phyloP scores from a whole-genome alignment of 1,140 invertebrate species.

The Ips nitidus region DNA sequence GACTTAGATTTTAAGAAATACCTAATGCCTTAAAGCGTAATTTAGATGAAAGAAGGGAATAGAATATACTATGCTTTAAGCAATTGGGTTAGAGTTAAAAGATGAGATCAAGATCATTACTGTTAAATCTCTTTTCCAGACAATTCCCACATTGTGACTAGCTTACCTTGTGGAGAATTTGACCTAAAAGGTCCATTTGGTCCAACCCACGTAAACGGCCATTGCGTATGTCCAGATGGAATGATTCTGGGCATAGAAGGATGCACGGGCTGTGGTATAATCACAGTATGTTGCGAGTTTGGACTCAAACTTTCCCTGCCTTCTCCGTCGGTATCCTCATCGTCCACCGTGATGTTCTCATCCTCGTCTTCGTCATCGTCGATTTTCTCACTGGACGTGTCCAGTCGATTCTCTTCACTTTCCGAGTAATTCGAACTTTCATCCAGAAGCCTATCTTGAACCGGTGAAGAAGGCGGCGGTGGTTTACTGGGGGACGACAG shows the following conservation, averaged over 20 bases:
- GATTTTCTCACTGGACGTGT: slow-evolving; percentile 40
- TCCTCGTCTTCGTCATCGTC: slow-evolving; percentile 47
- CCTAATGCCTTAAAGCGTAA: too few relatives aligned
- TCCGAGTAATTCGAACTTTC: slow-evolving; percentile 32
- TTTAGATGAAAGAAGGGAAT: too few relatives aligned
- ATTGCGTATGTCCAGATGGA: slow-evolving; percentile 42
- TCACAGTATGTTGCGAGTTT: slow-evolving; percentile 45
- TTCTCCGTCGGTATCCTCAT: slow-evolving; percentile 47
- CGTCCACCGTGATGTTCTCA: slow-evolving; percentile 49
- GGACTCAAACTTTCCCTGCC: slow-evolving; percentile 49
- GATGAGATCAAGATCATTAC: too few relatives aligned
- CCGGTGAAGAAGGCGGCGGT: slow-evolving; percentile 19
- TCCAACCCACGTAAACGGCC: slow-evolving; percentile 48
- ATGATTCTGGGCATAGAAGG: slow-evolving; percentile 48
- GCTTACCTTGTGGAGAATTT: slow-evolving; percentile 47
- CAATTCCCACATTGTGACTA: not conserved
- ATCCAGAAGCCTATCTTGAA: slow-evolving; percentile 37
- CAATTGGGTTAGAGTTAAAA: too few relatives aligned
- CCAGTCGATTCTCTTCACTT: slow-evolving; percentile 39
- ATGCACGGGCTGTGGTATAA: slow-evolving; percentile 51
- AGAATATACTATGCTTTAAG: too few relatives aligned
- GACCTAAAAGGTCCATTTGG: slow-evolving; percentile 44
- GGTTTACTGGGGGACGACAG: slow-evolving; percentile 40
- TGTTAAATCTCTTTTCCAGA: too few relatives aligned
- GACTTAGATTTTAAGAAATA: too few relatives aligned